phyloP scores from a whole-genome alignment of 1,140 invertebrate genomes.

The Achatina immaculata region DNA sequence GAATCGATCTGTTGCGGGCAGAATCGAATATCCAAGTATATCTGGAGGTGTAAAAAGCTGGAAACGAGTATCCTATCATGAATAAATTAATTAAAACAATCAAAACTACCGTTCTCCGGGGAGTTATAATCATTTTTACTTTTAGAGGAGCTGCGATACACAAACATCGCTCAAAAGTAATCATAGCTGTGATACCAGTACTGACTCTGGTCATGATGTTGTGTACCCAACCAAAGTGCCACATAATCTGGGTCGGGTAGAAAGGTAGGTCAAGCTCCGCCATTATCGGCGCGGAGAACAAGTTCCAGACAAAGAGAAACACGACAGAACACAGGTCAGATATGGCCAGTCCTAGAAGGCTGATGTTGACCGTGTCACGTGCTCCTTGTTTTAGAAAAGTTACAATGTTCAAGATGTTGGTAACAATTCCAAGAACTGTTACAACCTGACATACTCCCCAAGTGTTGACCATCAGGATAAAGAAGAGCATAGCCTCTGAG shows the following conservation, averaged over 20 bases:
- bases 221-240: not conserved
- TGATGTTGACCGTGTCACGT: not conserved
- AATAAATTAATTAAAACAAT: not conserved
- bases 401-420: not conserved
- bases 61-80: not conserved
- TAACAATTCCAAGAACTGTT: not conserved
- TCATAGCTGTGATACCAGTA: not conserved
- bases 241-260: not conserved
- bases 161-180: slow-evolving; percentile 15
- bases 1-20: not conserved
- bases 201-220: not conserved
- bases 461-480: not conserved
- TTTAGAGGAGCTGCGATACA: slow-evolving; percentile 2
- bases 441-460: too few relatives aligned
- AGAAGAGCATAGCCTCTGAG: not conserved
- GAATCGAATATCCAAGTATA: not conserved
- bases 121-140: not conserved
- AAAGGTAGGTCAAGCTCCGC: not conserved
- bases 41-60: not conserved
- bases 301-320: not conserved
- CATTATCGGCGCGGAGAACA: not conserved
- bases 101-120: not conserved
- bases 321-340: not conserved
- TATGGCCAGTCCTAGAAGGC: not conserved
- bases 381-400: not conserved